These are phyloP conservation scores for Hyposoter didymator DNA, from an alignment of 2,888 invertebrate genomes.

Conservation along the genomic window DNA sequence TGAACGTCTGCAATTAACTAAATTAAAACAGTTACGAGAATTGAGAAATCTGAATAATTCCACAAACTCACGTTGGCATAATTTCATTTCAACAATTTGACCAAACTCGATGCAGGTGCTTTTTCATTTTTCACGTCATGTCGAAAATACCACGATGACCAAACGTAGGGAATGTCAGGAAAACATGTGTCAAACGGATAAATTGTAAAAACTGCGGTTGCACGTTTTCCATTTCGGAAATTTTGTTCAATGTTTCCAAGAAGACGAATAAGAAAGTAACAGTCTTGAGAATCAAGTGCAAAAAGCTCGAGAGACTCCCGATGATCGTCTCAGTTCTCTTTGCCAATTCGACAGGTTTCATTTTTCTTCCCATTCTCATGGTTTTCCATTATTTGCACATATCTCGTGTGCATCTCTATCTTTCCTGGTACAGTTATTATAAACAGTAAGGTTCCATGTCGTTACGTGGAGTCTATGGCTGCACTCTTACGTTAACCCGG, in stretches of 20 bases:
- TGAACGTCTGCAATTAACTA: not conserved
- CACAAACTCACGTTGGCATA: not conserved
- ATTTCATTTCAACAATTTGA: not conserved
- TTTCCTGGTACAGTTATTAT: constrained; percentile 12
- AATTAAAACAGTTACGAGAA: not conserved
- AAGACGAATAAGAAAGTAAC: too few relatives aligned
- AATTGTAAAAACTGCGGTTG: too few relatives aligned
- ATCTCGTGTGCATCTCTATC: constrained; percentile 1
- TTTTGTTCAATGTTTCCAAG: too few relatives aligned
- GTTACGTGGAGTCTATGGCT: constrained; percentile 48
- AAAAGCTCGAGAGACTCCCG: not conserved
- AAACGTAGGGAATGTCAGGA: too few relatives aligned
- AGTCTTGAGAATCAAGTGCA: not conserved
- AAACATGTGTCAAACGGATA: too few relatives aligned
- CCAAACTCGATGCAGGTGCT: not conserved
- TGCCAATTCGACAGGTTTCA: not conserved
- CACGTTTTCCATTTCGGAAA: too few relatives aligned
- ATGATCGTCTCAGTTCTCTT: not conserved
- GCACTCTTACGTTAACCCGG: constrained; percentile 59
- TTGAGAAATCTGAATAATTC: not conserved
- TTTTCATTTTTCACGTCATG: not conserved
- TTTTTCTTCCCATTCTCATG: not conserved
- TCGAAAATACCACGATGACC: too few relatives aligned
- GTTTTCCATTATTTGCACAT: constrained; percentile 9
- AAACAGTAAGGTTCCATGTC: constrained; percentile 26